Evolutionary conservation across 2,797 vertebrate species (phyloP).

Genomic region (Masticophis lateralis): DNA sequence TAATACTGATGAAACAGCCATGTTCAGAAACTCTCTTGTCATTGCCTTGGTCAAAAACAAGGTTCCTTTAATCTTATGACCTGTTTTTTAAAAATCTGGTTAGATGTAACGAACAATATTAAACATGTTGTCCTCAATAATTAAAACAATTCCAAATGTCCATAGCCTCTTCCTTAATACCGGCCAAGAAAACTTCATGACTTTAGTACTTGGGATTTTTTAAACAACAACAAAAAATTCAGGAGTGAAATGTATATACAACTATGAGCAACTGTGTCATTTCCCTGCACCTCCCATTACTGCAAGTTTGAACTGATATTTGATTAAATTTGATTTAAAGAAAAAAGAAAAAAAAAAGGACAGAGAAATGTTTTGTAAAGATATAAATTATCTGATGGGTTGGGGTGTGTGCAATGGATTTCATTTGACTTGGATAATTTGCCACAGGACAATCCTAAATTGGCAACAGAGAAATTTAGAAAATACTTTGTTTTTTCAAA

Average conservation of each 20-base stretch:
- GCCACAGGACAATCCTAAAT: neutral
- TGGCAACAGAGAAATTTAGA: neutral
- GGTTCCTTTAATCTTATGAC: neutral
- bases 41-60: neutral
- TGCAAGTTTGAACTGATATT: neutral
- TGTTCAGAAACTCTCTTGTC: neutral
- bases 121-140: neutral
- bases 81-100: neutral
- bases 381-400: neutral
- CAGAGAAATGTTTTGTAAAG: neutral
- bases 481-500: neutral
- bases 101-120: neutral
- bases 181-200: neutral
- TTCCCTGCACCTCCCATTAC: neutral
- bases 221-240: neutral
- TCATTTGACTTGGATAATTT: neutral
- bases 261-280: constrained; percentile 38
- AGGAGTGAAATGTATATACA: neutral
- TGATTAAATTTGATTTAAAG: neutral
- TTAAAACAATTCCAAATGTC: neutral
- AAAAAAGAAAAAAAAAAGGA: neutral
- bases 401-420: neutral
- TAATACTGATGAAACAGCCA: neutral
- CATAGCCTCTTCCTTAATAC: neutral
- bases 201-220: neutral